These are phyloP conservation scores for Xanthia icteritia DNA, from an alignment of 2,888 invertebrate species.

Conservation along the genomic window DNA sequence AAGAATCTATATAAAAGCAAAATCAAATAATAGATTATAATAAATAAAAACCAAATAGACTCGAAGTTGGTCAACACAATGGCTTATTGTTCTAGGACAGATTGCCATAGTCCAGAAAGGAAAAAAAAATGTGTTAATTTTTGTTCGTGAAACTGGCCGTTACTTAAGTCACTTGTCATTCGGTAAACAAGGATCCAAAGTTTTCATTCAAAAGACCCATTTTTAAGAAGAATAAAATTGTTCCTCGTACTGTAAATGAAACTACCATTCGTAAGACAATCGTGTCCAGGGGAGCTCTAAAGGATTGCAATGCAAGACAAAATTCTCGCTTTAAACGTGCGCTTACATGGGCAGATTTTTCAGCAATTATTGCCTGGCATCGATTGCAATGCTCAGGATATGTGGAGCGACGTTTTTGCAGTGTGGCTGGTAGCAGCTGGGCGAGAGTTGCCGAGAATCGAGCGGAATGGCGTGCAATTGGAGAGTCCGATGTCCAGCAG, in stretches of 20 bases:
- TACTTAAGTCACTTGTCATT: background rate
- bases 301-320: conserved; percentile 4
- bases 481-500: background rate
- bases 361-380: background rate
- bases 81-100: no score
- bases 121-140: no score
- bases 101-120: no score
- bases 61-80: no score
- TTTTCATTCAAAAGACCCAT: background rate
- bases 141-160: no score
- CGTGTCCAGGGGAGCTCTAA: conserved; percentile 7
- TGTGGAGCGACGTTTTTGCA: background rate
- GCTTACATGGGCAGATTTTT: background rate
- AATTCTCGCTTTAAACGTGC: background rate
- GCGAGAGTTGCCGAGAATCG: background rate
- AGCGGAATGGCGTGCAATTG: background rate
- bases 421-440: background rate
- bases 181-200: background rate
- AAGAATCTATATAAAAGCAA: no score
- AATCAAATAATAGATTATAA: no score
- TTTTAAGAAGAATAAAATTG: conserved; percentile 12
- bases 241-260: background rate
- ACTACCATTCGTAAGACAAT: conserved; percentile 10
- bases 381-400: background rate
- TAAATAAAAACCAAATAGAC: no score